These are phyloP conservation scores for Pseudorasbora parva DNA, from an alignment of 2,113 vertebrate species.

Conservation along the genomic window DNA sequence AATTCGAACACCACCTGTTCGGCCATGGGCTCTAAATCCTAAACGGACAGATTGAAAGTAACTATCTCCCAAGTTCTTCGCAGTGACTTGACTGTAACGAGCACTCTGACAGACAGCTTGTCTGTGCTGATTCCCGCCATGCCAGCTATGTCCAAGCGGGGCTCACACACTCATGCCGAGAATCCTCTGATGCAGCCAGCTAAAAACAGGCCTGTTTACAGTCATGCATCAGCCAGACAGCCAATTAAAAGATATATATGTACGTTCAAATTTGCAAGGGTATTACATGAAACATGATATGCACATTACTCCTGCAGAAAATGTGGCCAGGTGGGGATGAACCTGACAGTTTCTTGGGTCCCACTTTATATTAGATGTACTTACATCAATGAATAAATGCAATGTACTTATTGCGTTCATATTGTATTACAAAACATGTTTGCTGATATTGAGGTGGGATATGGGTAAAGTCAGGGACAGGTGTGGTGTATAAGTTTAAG, in stretches of 20 bases:
- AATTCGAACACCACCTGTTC: slow-evolving; percentile 28
- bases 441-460: no score
- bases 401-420: no score
- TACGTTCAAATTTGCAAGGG: slow-evolving; percentile 64
- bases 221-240: slow-evolving; percentile 62
- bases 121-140: slow-evolving; percentile 60
- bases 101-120: slow-evolving; percentile 46
- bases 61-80: slow-evolving; percentile 31
- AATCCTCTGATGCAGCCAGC: slow-evolving; percentile 76
- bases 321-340: slow-evolving; percentile 5
- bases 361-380: no score
- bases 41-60: slow-evolving; percentile 45
- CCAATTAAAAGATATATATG: slow-evolving; percentile 72
- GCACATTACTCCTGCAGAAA: neutral
- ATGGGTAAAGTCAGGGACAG: no score
- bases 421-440: no score
- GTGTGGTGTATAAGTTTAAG: no score
- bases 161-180: slow-evolving; percentile 70
- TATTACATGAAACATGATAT: slow-evolving; percentile 62
- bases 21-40: slow-evolving; percentile 39
- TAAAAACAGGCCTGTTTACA: slow-evolving; percentile 73
- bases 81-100: slow-evolving; percentile 41
- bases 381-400: no score
- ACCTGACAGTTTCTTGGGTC: neutral
- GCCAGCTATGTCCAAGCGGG: slow-evolving; percentile 64